Conservation (phyloP, 2,113 vertebrate genomes). For the Psophia crepitans region DNA sequence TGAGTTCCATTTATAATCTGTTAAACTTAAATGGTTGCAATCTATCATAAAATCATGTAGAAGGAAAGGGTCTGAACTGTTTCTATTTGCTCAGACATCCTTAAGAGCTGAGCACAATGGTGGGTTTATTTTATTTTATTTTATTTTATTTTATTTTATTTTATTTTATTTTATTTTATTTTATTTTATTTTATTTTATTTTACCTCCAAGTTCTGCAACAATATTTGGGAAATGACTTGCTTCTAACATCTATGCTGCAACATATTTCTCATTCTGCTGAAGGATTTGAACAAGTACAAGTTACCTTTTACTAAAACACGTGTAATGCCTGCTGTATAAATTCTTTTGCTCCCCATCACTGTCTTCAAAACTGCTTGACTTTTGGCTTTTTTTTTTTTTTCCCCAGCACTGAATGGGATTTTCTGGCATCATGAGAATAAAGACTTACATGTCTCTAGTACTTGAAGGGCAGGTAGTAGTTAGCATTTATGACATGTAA, state of each 20-base stretch:
- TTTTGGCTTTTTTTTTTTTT: no score
- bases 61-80: neutral
- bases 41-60: neutral
- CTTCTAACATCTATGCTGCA: neutral
- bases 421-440: neutral
- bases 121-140: no score
- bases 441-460: neutral
- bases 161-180: no score
- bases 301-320: neutral
- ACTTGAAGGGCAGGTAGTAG: neutral
- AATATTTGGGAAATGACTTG: neutral
- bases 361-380: neutral
- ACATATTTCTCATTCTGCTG: neutral
- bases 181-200: neutral
- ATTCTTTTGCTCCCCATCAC: neutral
- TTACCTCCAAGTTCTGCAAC: neutral
- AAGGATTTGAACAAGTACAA: neutral
- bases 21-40: neutral
- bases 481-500: neutral
- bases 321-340: neutral
- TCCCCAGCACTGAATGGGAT: accelerated
- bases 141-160: no score
- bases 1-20: neutral
- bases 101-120: neutral
- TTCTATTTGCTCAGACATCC: neutral